A percentile compares a stretch with the other conserved stretches of the same genome.
phyloP scores from a whole-genome alignment of 2,113 vertebrate genomes.

The Cinclus mexicanus region DNA sequence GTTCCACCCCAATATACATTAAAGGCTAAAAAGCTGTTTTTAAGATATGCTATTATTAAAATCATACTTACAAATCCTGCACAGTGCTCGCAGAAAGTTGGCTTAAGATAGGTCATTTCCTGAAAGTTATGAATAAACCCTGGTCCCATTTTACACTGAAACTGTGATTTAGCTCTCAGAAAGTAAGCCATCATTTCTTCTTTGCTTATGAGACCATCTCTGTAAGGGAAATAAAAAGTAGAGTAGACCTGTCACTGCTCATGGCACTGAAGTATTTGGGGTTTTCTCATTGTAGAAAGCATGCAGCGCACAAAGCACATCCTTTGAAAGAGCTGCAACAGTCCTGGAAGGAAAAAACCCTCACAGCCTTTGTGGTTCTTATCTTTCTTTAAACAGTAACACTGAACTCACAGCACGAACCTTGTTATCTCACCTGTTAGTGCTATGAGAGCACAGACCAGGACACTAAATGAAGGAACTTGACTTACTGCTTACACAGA shows the following conservation, averaged over 20 bases:
- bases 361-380: background rate
- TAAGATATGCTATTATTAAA: background rate
- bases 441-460: background rate
- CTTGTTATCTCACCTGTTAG: background rate
- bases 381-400: background rate
- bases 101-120: slow-evolving; percentile 97
- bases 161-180: slow-evolving; percentile 92
- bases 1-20: background rate
- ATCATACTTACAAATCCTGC: slow-evolving; percentile 94
- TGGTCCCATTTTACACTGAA: slow-evolving; percentile 95
- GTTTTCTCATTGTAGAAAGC: background rate
- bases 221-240: slow-evolving; percentile 52
- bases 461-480: background rate
- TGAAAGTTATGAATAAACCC: slow-evolving; percentile 97
- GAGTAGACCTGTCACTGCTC: background rate
- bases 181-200: slow-evolving; percentile 99
- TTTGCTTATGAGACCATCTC: slow-evolving; percentile 96
- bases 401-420: accelerated
- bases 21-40: background rate
- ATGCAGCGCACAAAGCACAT: background rate
- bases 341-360: background rate
- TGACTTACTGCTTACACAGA: background rate
- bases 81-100: slow-evolving; percentile 97
- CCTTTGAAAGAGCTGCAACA: background rate
- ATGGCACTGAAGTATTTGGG: background rate